These are phyloP conservation scores for Drosophila santomea DNA, from an alignment of 1,140 invertebrate species.

Conservation along the genomic window DNA sequence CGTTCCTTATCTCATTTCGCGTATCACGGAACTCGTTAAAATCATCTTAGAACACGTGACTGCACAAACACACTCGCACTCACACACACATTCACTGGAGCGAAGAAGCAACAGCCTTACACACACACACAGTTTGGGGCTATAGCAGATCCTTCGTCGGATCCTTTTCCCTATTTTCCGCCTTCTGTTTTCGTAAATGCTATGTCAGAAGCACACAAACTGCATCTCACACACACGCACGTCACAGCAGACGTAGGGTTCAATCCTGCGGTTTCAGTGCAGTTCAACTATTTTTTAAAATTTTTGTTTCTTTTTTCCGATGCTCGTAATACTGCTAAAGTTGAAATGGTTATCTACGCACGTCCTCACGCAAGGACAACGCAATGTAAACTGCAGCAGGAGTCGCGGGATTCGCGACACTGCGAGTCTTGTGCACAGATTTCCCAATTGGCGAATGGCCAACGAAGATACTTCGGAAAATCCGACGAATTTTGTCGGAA, in stretches of 20 bases:
- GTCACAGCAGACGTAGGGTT: constrained; percentile 14
- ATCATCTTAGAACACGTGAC: constrained; percentile 80
- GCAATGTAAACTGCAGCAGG: constrained; percentile 71
- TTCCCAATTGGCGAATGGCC: constrained; percentile 35
- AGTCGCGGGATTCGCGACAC: constrained; percentile 18
- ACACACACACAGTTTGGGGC: constrained; percentile 32
- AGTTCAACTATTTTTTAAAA: constrained; percentile 20
- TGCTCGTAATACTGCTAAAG: constrained; percentile 11
- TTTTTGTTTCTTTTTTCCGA: constrained; percentile 32
- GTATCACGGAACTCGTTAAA: constrained; percentile 82
- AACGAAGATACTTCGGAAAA: constrained; percentile 10
- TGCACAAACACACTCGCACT: constrained; percentile 46
- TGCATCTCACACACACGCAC: constrained; percentile 40
- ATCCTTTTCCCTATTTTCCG: constrained; percentile 32
- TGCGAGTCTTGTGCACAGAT: constrained; percentile 54
- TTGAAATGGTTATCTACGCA: constrained; percentile 33
- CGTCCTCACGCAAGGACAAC: constrained; percentile 73
- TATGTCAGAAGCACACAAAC: constrained; percentile 63
- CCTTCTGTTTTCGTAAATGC: constrained; percentile 28
- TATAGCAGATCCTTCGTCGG: constrained; percentile 36
- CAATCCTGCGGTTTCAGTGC: constrained; percentile 37
- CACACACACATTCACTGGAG: constrained; percentile 1
- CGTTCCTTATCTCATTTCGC: constrained; percentile 77
- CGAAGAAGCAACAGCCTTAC: constrained; percentile 49
- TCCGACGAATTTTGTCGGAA: constrained; percentile 16